A percentile compares a stretch with the other conserved stretches of the same genome.
Conservation (phyloP, 1,140 invertebrate species). For the Drosophila repleta region DNA sequence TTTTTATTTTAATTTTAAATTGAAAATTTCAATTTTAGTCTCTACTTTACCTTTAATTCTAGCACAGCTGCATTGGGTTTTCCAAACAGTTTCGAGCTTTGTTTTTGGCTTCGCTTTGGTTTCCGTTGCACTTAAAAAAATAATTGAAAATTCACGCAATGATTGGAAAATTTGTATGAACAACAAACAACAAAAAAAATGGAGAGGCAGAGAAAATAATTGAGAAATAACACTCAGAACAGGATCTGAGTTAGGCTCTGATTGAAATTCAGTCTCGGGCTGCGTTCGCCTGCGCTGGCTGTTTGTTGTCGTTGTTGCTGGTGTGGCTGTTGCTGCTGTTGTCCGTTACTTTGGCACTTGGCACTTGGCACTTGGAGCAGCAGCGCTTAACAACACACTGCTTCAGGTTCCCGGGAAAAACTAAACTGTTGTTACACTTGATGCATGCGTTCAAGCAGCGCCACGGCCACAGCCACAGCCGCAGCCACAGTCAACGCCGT, state of each 20-base stretch:
- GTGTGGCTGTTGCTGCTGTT: neutral
- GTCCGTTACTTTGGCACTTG: slow-evolving; percentile 1
- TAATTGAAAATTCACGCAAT: neutral
- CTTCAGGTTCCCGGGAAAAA: slow-evolving; percentile 82
- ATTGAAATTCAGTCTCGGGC: slow-evolving; percentile 5
- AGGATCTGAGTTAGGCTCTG: slow-evolving; percentile 1
- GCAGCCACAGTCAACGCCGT: slow-evolving; percentile 14
- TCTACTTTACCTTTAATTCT: neutral
- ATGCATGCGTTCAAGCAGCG: slow-evolving; percentile 70
- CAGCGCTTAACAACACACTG: slow-evolving; percentile 63
- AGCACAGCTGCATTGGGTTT: neutral
- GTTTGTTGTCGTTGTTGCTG: neutral
- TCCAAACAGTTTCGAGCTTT: neutral
- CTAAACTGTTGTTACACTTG: slow-evolving; percentile 79
- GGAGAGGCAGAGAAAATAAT: slow-evolving; percentile 3
- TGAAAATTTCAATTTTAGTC: neutral
- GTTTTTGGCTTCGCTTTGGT: neutral
- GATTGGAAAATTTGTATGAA: neutral
- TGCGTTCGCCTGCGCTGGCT: neutral
- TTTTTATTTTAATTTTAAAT: neutral
- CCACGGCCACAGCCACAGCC: slow-evolving; percentile 16
- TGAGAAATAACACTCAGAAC: slow-evolving; percentile 1
- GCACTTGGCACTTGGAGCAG: slow-evolving; percentile 13
- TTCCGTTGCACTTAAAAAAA: slow-evolving; percentile 2
- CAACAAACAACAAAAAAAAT: slow-evolving; percentile 5